These are phyloP conservation scores for Euplexia lucipara DNA, from an alignment of 2,888 invertebrate genomes.

Conservation along the genomic window DNA sequence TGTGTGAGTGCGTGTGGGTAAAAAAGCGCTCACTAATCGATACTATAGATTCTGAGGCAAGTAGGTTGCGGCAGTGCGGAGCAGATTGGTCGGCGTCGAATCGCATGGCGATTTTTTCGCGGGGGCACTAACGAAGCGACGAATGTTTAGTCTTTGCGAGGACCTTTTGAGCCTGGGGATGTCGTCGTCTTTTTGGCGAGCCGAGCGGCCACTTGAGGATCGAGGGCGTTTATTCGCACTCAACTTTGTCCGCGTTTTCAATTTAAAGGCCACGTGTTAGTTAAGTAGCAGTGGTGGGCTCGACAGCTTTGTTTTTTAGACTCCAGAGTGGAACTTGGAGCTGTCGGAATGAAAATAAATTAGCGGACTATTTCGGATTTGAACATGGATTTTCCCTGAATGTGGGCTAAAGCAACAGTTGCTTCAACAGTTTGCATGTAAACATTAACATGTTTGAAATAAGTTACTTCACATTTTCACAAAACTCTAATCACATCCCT, in stretches of 20 bases:
- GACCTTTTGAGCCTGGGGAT: conserved; percentile 77
- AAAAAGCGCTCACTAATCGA: conserved; percentile 90
- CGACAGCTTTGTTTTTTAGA: conserved; percentile 53
- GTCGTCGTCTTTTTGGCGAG: conserved; percentile 78
- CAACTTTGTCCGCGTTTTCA: conserved; percentile 80
- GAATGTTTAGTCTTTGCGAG: conserved; percentile 86
- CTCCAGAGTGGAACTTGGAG: conserved; percentile 61
- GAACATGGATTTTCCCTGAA: conserved; percentile 20
- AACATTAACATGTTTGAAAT: not conserved
- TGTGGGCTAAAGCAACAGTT: conserved; percentile 30
- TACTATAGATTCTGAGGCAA: conserved; percentile 91
- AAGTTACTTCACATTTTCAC: not conserved
- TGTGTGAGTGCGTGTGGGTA: conserved; percentile 90
- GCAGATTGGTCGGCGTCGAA: conserved; percentile 82
- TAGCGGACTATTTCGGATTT: conserved; percentile 16
- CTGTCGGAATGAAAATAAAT: conserved; percentile 47
- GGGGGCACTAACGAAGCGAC: conserved; percentile 85
- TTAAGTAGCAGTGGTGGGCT: conserved; percentile 63
- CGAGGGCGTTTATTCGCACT: conserved; percentile 86
- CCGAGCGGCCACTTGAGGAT: conserved; percentile 82
- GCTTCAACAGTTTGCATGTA: conserved; percentile 2
- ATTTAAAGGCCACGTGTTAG: conserved; percentile 65
- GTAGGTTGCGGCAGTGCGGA: conserved; percentile 86
- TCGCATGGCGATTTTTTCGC: conserved; percentile 80
- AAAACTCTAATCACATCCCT: not conserved